Conservation (phyloP, 2,888 invertebrate species). For the Reticulitermes lucifugus region DNA sequence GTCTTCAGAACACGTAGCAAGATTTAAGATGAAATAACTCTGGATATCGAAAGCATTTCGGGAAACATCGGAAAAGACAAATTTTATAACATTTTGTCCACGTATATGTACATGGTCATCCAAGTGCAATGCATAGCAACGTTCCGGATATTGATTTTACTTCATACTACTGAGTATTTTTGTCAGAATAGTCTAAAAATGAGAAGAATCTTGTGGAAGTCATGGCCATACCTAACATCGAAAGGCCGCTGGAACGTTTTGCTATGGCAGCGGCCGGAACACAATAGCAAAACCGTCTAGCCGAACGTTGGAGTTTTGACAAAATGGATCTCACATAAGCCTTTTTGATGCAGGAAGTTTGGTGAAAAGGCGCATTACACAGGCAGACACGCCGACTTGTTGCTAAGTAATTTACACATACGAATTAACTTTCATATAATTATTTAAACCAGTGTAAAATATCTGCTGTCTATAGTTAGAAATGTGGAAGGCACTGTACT, state of each 20-base stretch:
- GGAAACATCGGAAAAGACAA: too few species aligned
- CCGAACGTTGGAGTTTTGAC: background rate
- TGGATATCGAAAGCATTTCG: too few species aligned
- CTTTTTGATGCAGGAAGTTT: background rate
- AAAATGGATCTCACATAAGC: background rate
- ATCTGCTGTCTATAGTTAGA: too few species aligned
- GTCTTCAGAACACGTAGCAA: too few species aligned
- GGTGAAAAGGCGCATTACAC: too few species aligned
- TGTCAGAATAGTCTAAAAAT: background rate
- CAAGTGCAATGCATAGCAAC: background rate
- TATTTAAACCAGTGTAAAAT: too few species aligned
- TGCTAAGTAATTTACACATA: too few species aligned
- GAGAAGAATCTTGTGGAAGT: background rate
- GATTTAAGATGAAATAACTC: too few species aligned
- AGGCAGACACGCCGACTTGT: too few species aligned
- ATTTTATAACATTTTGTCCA: too few species aligned
- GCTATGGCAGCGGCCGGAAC: background rate
- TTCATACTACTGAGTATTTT: background rate
- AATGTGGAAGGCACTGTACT: too few species aligned
- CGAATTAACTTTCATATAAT: too few species aligned
- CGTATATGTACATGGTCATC: background rate
- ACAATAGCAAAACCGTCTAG: background rate
- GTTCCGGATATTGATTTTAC: background rate
- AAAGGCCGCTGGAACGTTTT: background rate
- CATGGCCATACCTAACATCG: background rate